Base-by-base conservation (phyloP, 2,888 invertebrate species). In the Agrochola macilenta region DNA sequence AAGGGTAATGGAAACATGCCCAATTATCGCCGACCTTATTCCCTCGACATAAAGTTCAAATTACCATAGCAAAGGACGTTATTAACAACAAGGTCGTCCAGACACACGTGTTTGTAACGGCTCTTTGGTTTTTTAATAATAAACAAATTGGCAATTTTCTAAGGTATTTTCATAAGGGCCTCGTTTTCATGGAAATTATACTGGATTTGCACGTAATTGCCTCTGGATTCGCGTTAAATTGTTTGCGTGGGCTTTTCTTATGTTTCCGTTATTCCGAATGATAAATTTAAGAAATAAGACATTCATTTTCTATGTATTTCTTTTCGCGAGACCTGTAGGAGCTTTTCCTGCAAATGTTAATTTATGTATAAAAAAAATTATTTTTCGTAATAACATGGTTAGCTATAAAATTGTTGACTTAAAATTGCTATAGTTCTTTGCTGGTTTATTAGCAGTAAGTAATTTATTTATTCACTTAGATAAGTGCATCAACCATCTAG, bases 1-100 rank as follows among this genome's bases (percentile, higher is more conserved):
- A 86, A 77, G 75, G 79, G 66, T 83, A 86, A 83, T 81, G 75
- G 66, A 68, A 72, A 78, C 68, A 46, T 54, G 26, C n/a, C 61
- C 75, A 76, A 66, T 74, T 49, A 69, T 77, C 68, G 35, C 61
- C n/a, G n/a, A 81, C 81, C 69, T 71, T 83, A 81, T 46, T 58
- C 64, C 35, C 39, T 65, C 0, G 35, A 11, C 1, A 65, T 80
- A 80, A 71, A 79, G 80, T 80, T 68, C 26, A 69, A 52, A 85
- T 83, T 76, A 75, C 39, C 69, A 58, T 54, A 64, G 30, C 78
- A 76, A 64, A 70, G 77, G 70, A 69, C 70, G 77, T 78, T 76
- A 87, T 87, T 79, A 87, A 76, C 76, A 84, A 39, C 82, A 88
- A 86, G 88, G 84, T 74, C 87, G 76, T 7, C 8, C 71, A 77